Evolutionary conservation across 2,888 invertebrate genomes (phyloP), one percentile per base, ranked within the genome.

Genomic region (Anorthoa munda): DNA sequence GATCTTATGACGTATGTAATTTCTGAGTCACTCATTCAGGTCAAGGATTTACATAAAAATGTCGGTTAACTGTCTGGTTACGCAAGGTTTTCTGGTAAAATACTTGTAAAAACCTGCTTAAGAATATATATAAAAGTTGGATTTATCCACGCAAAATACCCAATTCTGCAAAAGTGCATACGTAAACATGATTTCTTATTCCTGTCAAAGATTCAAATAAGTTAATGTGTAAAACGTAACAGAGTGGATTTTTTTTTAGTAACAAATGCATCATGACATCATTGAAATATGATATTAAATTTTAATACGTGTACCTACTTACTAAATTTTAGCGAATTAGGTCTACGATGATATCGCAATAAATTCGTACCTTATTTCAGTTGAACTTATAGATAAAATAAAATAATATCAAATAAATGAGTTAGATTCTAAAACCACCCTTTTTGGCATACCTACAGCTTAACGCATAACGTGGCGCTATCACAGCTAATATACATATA

Each of bases 11-110:
- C 56, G 72, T 39, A 9, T 1, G 9, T 45, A 26, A 71, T n/a
- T 61, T 58, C 39, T 60, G 71, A 55, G 46, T 56, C 60, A 61
- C n/a, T n/a, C n/a, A 63, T 63, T 64, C 17, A 13, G 15, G 18
- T 18, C 15, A 79, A 50, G 50, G 1, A 21, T 60, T 79, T 71
- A 4, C 12, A n/a, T 53, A 70, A 60, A 59, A 11, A 46, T 48
- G 23, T 56, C 2, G 4, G 18, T 45, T 50, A 9, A 21, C 11
- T 39, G 17, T 18, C 21, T 58, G 23, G 31, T 17, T n/a, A 55
- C 1, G n/a, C 17, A 48, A 53, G 26, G 15, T 9, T 50, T 26
- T 50, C 15, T 11, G 26, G 11, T 45, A 26, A 45, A 60, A 55
- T 39, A n/a, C n/a, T n/a, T n/a, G n/a, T n/a, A 11, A 31, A 77